These are phyloP conservation scores for Periplaneta americana DNA, from an alignment of 1,140 invertebrate genomes.

Conservation along the genomic window DNA sequence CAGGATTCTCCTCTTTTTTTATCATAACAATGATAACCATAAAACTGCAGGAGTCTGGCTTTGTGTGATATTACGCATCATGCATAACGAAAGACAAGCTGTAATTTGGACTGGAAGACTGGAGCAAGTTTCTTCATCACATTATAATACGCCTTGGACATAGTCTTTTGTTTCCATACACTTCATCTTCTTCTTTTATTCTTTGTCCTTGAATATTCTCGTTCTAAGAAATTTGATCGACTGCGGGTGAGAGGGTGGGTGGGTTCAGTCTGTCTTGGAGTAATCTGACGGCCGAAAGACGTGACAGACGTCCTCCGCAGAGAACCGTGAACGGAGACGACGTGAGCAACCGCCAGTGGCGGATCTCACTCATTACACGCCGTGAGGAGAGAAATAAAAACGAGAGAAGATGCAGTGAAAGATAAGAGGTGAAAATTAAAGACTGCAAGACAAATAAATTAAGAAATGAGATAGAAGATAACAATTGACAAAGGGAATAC, in stretches of 20 bases:
- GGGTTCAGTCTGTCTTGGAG: conserved; percentile 2
- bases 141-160: not conserved
- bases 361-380: not conserved
- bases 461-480: no score
- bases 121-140: not conserved
- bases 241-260: conserved; percentile 3
- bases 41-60: not conserved
- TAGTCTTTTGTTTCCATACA: not conserved
- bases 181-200: not conserved
- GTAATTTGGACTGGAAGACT: not conserved
- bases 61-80: not conserved
- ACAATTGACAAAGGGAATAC: no score
- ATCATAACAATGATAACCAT: not conserved
- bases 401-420: no score
- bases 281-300: conserved; percentile 7
- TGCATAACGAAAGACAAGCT: not conserved
- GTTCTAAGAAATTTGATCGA: conserved; percentile 14
- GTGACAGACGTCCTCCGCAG: conserved; percentile 12
- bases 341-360: not conserved
- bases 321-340: not conserved
- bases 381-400: no score
- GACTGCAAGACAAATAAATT: no score
- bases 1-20: not conserved
- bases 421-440: no score
- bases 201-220: conserved; percentile 12